Conservation (phyloP, 2,888 invertebrate species). For the Alloplasta piceator region DNA sequence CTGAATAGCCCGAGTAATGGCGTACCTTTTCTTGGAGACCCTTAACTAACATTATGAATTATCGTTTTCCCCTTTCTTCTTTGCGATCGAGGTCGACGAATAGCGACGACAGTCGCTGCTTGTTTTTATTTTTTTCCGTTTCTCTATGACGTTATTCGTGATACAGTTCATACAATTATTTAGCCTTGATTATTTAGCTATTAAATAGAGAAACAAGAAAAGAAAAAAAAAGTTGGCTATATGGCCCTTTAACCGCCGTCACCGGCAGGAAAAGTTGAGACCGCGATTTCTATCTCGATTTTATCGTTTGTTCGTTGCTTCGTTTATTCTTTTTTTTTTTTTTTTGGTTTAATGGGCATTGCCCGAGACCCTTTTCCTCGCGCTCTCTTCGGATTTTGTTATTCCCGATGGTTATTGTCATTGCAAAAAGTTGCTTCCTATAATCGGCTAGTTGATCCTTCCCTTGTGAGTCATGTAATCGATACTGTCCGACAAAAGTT, state of each 20-base stretch:
- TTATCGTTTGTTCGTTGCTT: conserved; percentile 6
- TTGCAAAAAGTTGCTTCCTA: conserved; percentile 34
- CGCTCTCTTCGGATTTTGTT: conserved; percentile 33
- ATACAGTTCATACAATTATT: too few relatives aligned
- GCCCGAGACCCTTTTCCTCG: conserved; percentile 54
- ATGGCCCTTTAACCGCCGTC: conserved; percentile 60
- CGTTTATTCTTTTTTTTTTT: not conserved
- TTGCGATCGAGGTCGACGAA: conserved; percentile 12
- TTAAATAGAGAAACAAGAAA: too few relatives aligned
- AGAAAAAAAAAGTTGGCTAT: conserved; percentile 56
- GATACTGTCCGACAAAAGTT: conserved; percentile 81
- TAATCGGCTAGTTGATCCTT: conserved; percentile 78
- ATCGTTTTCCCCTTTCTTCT: conserved; percentile 43
- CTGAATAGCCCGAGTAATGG: conserved; percentile 77
- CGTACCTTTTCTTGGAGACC: conserved; percentile 65
- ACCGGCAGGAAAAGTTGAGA: conserved; percentile 52
- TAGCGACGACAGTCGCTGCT: conserved; percentile 27
- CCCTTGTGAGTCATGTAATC: conserved; percentile 83
- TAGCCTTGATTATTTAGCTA: too few relatives aligned
- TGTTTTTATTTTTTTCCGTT: conserved; percentile 13
- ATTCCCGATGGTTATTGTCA: conserved; percentile 5
- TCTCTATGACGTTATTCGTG: not conserved
- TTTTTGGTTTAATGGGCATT: conserved; percentile 23
- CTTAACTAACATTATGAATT: conserved; percentile 67
- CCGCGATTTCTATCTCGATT: conserved; percentile 43